Evolutionary conservation across 1,140 invertebrate species (phyloP), one percentile per base, ranked within the genome.

Genomic region (Pinna nobilis): DNA sequence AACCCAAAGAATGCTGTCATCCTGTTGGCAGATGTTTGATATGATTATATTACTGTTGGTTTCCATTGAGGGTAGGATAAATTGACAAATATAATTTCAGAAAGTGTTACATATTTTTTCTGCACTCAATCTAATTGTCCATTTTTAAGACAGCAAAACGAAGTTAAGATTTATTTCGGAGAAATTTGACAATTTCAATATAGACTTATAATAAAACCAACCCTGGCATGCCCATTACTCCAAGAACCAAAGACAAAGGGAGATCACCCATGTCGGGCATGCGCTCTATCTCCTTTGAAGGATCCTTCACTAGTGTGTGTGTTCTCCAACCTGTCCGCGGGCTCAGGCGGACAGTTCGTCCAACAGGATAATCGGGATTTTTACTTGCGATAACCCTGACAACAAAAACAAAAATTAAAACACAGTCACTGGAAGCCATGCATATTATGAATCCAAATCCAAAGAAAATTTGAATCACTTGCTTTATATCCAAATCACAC

Each of bases 1-100:
- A 94, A 89, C 0, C 94, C 94, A 85, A 94, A 94, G 81, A 93
- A 94, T 1, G 94, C 93, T 5, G 93, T 94, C 67, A 92, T 92
- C n/a, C 93, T 94, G 76, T 25, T n/a, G n/a, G n/a, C n/a, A n/a
- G n/a, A n/a, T n/a, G n/a, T n/a, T n/a, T n/a, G n/a, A n/a, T n/a
- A n/a, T n/a, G n/a, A n/a, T n/a, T n/a, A n/a, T n/a, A n/a, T n/a
- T 11, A 51, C 3, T 3, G 15, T 53, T 53, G 50, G 18, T 53
- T 23, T 13, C 18, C 11, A 20, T 53, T 4, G 23, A 3, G 11
- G 3, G 4, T 25, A 11, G 28, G 3, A 3, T 4, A 23, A 23
- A 25, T 25, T 53, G 13, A 13, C n/a, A n/a, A n/a, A n/a, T n/a
- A n/a, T n/a, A n/a, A n/a, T n/a, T n/a, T n/a, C n/a, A n/a, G n/a